phyloP scores from a whole-genome alignment of 2,113 vertebrate species.

The Passer domesticus region DNA sequence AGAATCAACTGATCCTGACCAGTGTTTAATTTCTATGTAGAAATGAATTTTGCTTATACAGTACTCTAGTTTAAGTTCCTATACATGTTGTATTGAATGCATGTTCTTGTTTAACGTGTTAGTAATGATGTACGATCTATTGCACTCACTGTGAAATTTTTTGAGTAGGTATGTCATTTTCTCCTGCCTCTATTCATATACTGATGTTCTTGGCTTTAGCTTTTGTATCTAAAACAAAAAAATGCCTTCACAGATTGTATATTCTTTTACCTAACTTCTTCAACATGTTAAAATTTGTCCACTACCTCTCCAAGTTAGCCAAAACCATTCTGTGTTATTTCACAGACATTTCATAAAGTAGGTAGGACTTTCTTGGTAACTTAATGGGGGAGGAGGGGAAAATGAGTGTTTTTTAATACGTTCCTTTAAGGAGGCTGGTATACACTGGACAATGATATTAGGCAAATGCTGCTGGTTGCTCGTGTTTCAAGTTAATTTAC shows the following conservation, averaged over 20 bases:
- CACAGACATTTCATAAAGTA: neutral
- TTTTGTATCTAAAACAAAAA: constrained; percentile 17
- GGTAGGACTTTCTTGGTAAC: neutral
- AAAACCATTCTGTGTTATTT: constrained; percentile 3
- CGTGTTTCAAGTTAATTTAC: neutral
- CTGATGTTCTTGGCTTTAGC: neutral
- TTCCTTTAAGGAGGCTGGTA: neutral
- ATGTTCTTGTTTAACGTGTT: neutral
- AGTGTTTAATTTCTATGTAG: neutral
- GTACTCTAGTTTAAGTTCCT: neutral
- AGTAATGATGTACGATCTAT: neutral
- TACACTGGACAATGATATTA: neutral
- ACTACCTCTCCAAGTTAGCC: neutral
- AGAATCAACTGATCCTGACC: neutral
- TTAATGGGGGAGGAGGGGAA: neutral
- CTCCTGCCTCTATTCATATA: neutral
- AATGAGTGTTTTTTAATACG: neutral
- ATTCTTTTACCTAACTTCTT: neutral
- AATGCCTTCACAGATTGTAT: neutral
- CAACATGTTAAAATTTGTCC: neutral
- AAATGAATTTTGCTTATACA: neutral
- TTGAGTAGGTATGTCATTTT: neutral
- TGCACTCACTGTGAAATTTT: neutral
- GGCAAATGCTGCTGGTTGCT: neutral
- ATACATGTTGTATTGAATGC: neutral